A percentile compares a stretch with the other conserved stretches of the same genome.
phyloP scores from a whole-genome alignment of 2,888 invertebrate species.

The Drosophila macrospina region DNA sequence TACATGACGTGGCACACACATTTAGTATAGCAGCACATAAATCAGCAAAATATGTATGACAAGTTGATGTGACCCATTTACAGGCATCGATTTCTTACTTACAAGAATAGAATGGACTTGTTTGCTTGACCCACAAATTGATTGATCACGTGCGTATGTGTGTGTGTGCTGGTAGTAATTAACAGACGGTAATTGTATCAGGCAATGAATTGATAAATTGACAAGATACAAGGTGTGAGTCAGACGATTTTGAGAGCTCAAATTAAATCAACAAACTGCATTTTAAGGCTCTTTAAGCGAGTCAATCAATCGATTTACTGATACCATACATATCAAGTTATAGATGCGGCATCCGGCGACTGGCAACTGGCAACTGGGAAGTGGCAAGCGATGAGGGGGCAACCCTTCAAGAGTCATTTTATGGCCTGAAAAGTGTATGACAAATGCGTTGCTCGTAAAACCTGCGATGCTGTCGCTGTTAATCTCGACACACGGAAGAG shows the following conservation, averaged over 20 bases:
- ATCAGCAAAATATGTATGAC: conserved; percentile 40
- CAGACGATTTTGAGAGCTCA: not conserved
- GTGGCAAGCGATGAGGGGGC: not conserved
- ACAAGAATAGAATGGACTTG: conserved; percentile 9
- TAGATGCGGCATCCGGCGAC: not conserved
- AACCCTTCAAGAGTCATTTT: conserved; percentile 60
- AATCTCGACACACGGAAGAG: conserved; percentile 62
- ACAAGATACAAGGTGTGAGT: conserved; percentile 16
- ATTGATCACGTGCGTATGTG: conserved; percentile 49
- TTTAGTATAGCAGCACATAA: conserved; percentile 34
- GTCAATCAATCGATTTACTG: conserved; percentile 13
- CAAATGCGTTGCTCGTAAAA: conserved; percentile 75
- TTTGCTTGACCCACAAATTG: conserved; percentile 39
- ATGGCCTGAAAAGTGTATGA: conserved; percentile 75
- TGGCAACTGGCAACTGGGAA: not conserved
- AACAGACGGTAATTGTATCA: conserved; percentile 55
- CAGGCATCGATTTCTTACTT: conserved; percentile 10
- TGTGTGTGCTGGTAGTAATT: conserved; percentile 51
- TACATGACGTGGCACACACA: conserved; percentile 19
- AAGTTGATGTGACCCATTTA: conserved; percentile 44
- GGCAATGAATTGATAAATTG: conserved; percentile 61
- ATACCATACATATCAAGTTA: conserved; percentile 8
- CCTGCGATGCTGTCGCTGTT: conserved; percentile 48
- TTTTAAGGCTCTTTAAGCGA: conserved; percentile 29
- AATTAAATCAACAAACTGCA: conserved; percentile 23